Percentiles rank a stretch among this genome's conserved stretches.
phyloP scores from a whole-genome alignment of 2,113 vertebrate species.

The Tricholaema leucomelas region DNA sequence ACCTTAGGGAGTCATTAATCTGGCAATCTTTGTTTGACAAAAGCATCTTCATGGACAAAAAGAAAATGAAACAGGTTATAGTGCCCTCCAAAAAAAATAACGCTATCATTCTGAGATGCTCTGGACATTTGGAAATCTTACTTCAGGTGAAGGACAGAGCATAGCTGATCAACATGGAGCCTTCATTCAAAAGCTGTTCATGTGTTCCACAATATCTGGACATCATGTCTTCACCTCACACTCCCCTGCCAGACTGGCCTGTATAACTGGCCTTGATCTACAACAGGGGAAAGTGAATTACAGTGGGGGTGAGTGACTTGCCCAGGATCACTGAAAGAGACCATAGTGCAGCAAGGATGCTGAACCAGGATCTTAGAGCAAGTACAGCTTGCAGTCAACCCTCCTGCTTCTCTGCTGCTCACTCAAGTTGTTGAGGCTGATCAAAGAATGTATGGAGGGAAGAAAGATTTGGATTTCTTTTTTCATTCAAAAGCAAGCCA shows the following conservation, averaged over 20 bases:
- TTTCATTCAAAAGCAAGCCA: conserved; percentile 21
- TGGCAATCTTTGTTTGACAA: not conserved
- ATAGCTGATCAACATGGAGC: not conserved
- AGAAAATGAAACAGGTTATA: not conserved
- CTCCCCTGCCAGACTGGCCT: not conserved
- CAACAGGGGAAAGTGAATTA: not conserved
- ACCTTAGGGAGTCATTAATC: conserved; percentile 22
- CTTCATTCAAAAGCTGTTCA: not conserved
- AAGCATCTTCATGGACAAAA: not conserved
- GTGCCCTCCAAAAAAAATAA: not conserved
- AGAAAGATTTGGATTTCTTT: not conserved
- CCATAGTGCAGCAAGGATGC: not conserved
- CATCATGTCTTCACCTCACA: not conserved
- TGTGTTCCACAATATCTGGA: not conserved
- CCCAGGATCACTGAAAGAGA: conserved; percentile 6
- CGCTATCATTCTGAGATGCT: not conserved
- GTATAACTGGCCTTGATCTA: not conserved
- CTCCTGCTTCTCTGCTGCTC: not conserved
- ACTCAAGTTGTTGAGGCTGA: not conserved
- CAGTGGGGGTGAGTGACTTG: not conserved
- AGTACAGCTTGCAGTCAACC: not conserved
- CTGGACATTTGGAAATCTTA: not conserved
- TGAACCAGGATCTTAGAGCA: not conserved
- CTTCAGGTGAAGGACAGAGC: not conserved
- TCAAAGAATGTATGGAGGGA: not conserved